Evolutionary conservation across 2,113 vertebrate species (phyloP), one percentile per base, ranked within the genome.

Genomic region (Ariopsis seemanni): DNA sequence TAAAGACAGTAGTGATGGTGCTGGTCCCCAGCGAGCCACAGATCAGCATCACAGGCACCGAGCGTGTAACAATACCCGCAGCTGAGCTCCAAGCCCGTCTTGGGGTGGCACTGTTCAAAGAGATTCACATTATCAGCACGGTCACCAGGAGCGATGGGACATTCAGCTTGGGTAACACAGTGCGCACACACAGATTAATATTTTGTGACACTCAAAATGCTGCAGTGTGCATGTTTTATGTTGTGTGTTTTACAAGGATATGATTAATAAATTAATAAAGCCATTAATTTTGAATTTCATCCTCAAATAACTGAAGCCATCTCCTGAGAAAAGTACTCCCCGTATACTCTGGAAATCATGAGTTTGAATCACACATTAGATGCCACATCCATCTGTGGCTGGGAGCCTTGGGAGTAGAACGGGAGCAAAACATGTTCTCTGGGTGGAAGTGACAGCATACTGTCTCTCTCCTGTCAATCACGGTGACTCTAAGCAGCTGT

Each of bases 1-100:
- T 98, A 90, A 97, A 96, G 27, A 95, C 97, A 1, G 96, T 96
- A 57, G 95, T 99, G 87, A 96, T 97, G 95, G 97, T 99, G 72
- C 94, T 98, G 88, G 97, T 96, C 71, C 97, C 97, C 87, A 96
- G 96, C 60, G 97, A 99, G 94, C 98, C 98, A 14, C 96, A 94
- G 94, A 99, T 99, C 94, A 97, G 97, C 91, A 95, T 99, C 85
- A 94, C 85, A 57, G 98, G 98, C 86, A 96, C 96, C 48, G 96
- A 97, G 85, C 97, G 92, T 86, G 95, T 99, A 91, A 95, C 96
- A 91, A 96, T 96, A 91, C 96, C 97, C 7, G 95, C 96, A 0
- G 30, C 91, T 20, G 96, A 99, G 83, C 96, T 99, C 87, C 95
- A 93, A 91, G 94, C 93, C 81, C 88, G 93, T 42, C 93, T 90